These are phyloP conservation scores for Teleogryllus occipitalis DNA, from an alignment of 1,140 invertebrate genomes.

Conservation along the genomic window DNA sequence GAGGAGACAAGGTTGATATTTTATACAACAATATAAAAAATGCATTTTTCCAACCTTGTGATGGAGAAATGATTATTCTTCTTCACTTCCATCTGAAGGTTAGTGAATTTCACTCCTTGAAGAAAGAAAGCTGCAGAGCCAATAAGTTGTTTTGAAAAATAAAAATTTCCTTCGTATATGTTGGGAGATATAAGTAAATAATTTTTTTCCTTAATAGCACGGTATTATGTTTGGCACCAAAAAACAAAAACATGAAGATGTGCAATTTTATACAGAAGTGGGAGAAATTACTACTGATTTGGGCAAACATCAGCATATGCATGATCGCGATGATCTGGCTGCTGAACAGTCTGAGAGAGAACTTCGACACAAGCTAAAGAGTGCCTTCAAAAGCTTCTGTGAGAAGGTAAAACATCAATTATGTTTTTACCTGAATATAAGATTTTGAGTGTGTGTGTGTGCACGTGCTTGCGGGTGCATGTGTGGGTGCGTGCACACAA, in stretches of 20 bases:
- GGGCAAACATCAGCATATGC: slow-evolving; percentile 99
- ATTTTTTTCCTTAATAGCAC: slow-evolving; percentile 48
- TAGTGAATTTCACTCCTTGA: too few relatives aligned
- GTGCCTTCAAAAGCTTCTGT: slow-evolving; percentile 96
- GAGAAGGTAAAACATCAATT: slow-evolving; percentile 59
- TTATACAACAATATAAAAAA: slow-evolving; percentile 99
- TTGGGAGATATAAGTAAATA: background rate
- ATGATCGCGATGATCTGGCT: slow-evolving; percentile 96
- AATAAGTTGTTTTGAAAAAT: too few relatives aligned
- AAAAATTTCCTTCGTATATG: too few relatives aligned
- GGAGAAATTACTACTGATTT: slow-evolving; percentile 99
- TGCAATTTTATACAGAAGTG: slow-evolving; percentile 99
- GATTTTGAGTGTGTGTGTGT: too few relatives aligned
- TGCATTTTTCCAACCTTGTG: slow-evolving; percentile 98
- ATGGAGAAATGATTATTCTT: slow-evolving; percentile 99
- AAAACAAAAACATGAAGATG: slow-evolving; percentile 98
- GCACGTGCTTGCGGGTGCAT: too few relatives aligned
- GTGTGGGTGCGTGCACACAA: too few relatives aligned
- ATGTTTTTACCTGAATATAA: too few relatives aligned
- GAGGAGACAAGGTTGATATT: slow-evolving; percentile 98
- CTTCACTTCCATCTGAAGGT: slow-evolving; percentile 96
- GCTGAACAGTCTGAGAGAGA: slow-evolving; percentile 98
- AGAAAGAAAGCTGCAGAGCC: too few relatives aligned
- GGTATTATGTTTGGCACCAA: slow-evolving; percentile 88
- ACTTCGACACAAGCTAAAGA: slow-evolving; percentile 90